These are phyloP conservation scores for Eristalinus sepulchralis DNA, from an alignment of 2,888 invertebrate species.

Conservation along the genomic window DNA sequence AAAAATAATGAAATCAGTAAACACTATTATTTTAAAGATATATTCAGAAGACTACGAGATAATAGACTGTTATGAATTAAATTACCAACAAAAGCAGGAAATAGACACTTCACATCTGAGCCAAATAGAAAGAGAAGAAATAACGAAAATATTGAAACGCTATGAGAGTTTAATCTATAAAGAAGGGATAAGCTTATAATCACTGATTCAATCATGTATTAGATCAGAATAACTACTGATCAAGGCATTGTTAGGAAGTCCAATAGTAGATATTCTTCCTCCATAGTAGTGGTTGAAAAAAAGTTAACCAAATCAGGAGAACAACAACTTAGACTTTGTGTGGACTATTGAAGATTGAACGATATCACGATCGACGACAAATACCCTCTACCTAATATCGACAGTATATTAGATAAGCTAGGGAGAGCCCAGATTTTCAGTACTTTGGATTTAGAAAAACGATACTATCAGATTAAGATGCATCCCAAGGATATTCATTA, in stretches of 20 bases:
- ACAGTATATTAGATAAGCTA: slow-evolving; percentile 8
- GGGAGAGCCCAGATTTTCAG: neutral
- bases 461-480: neutral
- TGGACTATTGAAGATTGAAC: neutral
- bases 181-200: neutral
- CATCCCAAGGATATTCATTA: neutral
- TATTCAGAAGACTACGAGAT: neutral
- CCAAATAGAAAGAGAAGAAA: neutral
- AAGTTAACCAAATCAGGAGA: neutral
- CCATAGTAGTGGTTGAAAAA: neutral
- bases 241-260: slow-evolving; percentile 9
- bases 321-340: neutral
- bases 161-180: slow-evolving; percentile 19
- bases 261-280: slow-evolving; percentile 6
- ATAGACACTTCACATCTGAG: neutral
- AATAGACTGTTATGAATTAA: neutral
- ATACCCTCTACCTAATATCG: neutral
- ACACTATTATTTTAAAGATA: neutral
- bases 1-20: slow-evolving; percentile 3
- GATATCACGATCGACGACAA: slow-evolving; percentile 2
- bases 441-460: neutral
- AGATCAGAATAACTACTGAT: neutral
- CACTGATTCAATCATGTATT: neutral
- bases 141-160: slow-evolving; percentile 9
- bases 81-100: neutral